Percentiles rank a stretch among this genome's conserved stretches.
phyloP scores from a whole-genome alignment of 1,140 invertebrate genomes.

The Mylabris phalerata region DNA sequence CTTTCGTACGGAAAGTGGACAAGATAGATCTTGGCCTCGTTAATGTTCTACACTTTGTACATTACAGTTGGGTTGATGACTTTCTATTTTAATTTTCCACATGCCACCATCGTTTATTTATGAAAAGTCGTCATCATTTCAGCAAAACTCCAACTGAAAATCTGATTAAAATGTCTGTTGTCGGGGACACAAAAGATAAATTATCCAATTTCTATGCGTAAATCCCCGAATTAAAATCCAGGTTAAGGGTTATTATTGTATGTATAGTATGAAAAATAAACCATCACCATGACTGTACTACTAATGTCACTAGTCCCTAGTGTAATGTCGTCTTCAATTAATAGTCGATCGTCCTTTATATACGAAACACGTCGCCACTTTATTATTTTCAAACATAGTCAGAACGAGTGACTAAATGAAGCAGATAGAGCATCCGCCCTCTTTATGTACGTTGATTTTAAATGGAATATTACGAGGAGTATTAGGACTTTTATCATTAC shows the following conservation, averaged over 20 bases:
- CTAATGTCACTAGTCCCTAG: slow-evolving; percentile 2
- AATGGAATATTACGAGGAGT: too few relatives aligned
- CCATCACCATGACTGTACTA: slow-evolving; percentile 3
- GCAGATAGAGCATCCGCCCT: too few relatives aligned
- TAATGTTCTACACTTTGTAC: too few relatives aligned
- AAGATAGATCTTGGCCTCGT: too few relatives aligned
- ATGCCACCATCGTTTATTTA: too few relatives aligned
- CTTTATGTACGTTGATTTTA: too few relatives aligned
- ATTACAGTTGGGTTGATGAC: too few relatives aligned
- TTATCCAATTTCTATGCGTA: slow-evolving; percentile 17
- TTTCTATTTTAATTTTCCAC: too few relatives aligned
- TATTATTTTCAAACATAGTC: slow-evolving; percentile 15
- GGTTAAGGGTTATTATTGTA: slow-evolving; percentile 9
- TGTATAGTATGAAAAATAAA: slow-evolving; percentile 10
- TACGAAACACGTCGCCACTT: slow-evolving; percentile 10
- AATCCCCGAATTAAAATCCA: slow-evolving; percentile 14
- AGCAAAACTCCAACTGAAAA: background rate
- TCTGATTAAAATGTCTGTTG: slow-evolving; percentile 11
- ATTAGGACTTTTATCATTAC: too few relatives aligned
- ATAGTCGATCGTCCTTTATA: slow-evolving; percentile 8
- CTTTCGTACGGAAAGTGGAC: too few relatives aligned
- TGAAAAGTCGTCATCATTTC: too few relatives aligned
- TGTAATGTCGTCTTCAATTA: slow-evolving; percentile 11
- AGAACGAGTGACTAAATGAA: too few relatives aligned
- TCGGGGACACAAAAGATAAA: slow-evolving; percentile 12